Percentiles rank a stretch among this genome's conserved stretches.
Conservation (phyloP, 2,888 invertebrate genomes). For the Theretra japonica region DNA sequence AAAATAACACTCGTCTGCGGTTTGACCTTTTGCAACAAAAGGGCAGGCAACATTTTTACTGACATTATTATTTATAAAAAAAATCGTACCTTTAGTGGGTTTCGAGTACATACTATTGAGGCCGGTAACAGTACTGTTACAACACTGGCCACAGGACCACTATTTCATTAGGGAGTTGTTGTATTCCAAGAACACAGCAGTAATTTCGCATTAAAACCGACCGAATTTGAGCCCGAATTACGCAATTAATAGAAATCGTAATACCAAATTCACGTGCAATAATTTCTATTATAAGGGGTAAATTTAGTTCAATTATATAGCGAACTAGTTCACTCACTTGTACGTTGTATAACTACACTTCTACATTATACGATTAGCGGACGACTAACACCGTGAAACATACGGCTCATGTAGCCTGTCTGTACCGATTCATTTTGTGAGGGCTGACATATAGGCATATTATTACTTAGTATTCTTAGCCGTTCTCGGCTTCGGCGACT, state of each 20-base stretch:
- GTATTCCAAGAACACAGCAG: neutral
- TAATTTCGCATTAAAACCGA: neutral
- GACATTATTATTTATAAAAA: too few relatives aligned
- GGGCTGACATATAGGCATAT: neutral
- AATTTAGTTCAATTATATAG: neutral
- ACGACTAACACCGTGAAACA: neutral
- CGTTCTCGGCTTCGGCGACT: too few relatives aligned
- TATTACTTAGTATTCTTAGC: too few relatives aligned
- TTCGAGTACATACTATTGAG: too few relatives aligned
- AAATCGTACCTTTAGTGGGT: too few relatives aligned
- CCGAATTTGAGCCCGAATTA: neutral
- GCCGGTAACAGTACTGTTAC: neutral
- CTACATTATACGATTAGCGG: conserved; percentile 9
- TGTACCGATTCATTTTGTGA: neutral
- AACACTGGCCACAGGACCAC: neutral
- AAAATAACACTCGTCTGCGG: too few relatives aligned
- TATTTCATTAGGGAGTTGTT: neutral
- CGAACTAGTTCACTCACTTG: neutral
- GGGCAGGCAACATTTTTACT: too few relatives aligned
- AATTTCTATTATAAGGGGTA: neutral
- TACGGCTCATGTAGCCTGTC: neutral
- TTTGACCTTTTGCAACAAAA: too few relatives aligned
- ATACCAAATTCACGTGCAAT: neutral
- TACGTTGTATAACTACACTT: neutral
- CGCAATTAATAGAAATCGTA: neutral